Percentiles rank a stretch among this genome's conserved stretches.
Evolutionary conservation across 1,140 invertebrate genomes (phyloP).

Genomic region (Eufriesea mexicana): DNA sequence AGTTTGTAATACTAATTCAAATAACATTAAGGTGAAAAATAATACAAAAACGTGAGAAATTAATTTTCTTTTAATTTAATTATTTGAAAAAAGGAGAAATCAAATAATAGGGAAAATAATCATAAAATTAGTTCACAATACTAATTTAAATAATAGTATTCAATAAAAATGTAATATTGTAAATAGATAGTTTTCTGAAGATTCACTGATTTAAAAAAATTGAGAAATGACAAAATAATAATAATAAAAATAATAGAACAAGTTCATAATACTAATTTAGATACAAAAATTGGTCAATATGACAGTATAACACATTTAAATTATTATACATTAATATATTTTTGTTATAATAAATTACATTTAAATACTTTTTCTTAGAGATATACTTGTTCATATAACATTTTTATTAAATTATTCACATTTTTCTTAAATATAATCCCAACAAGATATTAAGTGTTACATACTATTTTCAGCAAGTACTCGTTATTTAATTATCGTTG

Average conservation of each 20-base stretch:
- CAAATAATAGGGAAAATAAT: too few species aligned
- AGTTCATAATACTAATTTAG: not conserved
- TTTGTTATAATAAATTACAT: not conserved
- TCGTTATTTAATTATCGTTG: not conserved
- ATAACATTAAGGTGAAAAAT: too few species aligned
- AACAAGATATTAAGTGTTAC: too few species aligned
- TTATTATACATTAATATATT: not conserved
- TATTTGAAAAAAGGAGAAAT: too few species aligned
- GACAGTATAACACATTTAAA: not conserved
- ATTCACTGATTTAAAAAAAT: conserved; percentile 13
- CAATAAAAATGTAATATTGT: too few species aligned
- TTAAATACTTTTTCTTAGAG: not conserved
- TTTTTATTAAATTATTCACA: too few species aligned
- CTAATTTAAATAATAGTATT: not conserved
- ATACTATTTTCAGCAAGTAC: not conserved
- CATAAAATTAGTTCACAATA: not conserved
- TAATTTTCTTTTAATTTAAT: too few species aligned
- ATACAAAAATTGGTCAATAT: not conserved
- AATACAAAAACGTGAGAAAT: too few species aligned
- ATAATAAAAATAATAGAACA: not conserved
- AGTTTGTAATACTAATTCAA: not conserved
- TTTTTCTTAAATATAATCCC: too few species aligned
- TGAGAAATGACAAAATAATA: not conserved
- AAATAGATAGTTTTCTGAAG: not conserved
- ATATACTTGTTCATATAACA: not conserved